Percentiles rank a stretch among this genome's conserved stretches.
phyloP scores from a whole-genome alignment of 1,140 invertebrate genomes.

The Caenorhabditis remanei region DNA sequence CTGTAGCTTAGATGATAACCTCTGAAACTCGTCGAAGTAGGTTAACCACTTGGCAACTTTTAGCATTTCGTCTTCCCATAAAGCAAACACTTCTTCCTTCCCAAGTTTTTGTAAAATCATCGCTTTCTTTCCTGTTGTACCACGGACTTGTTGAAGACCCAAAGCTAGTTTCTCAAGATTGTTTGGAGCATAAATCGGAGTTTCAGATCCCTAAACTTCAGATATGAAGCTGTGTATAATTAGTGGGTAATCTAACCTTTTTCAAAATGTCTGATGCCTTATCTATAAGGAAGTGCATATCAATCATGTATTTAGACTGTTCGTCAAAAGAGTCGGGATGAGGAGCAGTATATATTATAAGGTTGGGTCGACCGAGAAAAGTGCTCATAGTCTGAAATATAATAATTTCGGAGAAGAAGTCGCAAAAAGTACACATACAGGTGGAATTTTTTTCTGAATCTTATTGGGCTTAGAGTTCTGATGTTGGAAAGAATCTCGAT shows the following conservation, averaged over 20 bases:
- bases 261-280: neutral
- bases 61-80: slow-evolving; percentile 1
- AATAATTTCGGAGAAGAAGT: neutral
- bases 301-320: neutral
- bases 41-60: neutral
- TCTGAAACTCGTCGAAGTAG: slow-evolving; percentile 1
- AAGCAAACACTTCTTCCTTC: neutral
- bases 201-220: neutral
- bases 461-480: neutral
- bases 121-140: neutral
- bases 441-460: neutral
- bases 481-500: neutral
- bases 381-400: neutral
- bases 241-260: neutral
- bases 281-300: neutral
- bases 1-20: neutral
- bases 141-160: neutral
- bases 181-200: neutral
- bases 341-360: neutral
- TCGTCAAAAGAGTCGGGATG: neutral
- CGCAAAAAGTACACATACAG: neutral
- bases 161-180: neutral
- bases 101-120: neutral
- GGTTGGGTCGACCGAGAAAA: neutral
- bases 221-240: neutral